These are phyloP conservation scores for Poecilobothrus nobilitatus DNA, from an alignment of 2,888 invertebrate genomes.

Conservation along the genomic window DNA sequence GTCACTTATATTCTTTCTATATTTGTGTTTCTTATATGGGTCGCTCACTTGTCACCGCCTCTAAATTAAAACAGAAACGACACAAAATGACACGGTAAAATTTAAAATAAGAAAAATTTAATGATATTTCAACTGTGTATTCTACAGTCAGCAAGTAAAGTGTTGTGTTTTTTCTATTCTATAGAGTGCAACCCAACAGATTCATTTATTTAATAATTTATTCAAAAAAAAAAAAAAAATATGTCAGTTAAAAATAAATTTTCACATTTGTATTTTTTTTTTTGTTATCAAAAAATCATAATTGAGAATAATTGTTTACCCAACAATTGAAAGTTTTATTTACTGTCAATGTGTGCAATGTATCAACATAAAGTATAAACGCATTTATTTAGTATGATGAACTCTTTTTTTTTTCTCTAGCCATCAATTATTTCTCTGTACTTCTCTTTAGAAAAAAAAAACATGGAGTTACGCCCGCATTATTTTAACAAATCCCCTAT, in stretches of 20 bases:
- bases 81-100: not conserved
- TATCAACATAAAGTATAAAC: not conserved
- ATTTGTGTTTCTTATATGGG: not conserved
- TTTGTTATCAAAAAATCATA: not conserved
- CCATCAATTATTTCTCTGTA: not conserved
- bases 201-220: not conserved
- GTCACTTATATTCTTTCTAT: not conserved
- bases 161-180: not conserved
- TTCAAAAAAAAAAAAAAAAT: not conserved
- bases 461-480: constrained; percentile 3
- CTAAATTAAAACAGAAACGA: not conserved
- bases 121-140: not conserved
- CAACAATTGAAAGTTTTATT: constrained; percentile 2
- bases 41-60: not conserved
- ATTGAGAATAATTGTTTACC: not conserved
- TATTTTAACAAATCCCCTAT: not conserved
- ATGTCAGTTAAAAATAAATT: too few species aligned
- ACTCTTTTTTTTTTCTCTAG: not conserved
- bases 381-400: not conserved
- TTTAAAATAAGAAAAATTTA: too few species aligned
- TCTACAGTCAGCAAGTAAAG: not conserved
- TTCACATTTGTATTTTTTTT: too few species aligned
- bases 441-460: not conserved
- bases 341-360: constrained; percentile 3
- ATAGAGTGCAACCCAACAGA: not conserved